phyloP scores from a whole-genome alignment of 2,888 invertebrate species.

The Callosobruchus maculatus region DNA sequence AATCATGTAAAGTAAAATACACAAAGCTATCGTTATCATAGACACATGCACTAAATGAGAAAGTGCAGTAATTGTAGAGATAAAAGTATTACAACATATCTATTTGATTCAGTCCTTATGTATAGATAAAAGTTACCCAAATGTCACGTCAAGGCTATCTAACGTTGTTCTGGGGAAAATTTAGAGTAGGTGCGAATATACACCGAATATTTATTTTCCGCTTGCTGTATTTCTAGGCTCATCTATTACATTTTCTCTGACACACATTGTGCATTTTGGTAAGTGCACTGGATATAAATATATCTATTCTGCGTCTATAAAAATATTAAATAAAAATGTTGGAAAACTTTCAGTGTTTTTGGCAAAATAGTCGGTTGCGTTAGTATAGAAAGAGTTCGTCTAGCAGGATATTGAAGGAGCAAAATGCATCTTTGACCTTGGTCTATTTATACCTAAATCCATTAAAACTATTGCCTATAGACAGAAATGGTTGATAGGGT shows the following conservation, averaged over 20 bases:
- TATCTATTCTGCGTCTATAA: neutral
- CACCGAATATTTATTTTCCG: neutral
- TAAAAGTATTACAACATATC: neutral
- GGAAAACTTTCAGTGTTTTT: neutral
- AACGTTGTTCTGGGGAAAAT: neutral
- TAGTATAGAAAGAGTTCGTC: neutral
- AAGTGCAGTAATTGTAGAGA: neutral
- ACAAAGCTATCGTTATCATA: neutral
- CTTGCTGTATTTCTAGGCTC: neutral
- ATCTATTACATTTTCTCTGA: neutral
- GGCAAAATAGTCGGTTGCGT: neutral
- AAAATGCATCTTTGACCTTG: neutral
- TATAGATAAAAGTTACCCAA: neutral
- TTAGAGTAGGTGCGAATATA: neutral
- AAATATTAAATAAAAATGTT: neutral
- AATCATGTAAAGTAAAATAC: neutral
- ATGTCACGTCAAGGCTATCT: neutral
- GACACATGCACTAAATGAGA: neutral
- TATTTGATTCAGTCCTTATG: neutral
- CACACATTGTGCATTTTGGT: neutral
- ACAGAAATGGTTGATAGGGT: no score
- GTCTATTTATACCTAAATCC: neutral
- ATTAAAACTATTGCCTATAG: no score
- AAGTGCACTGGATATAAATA: neutral
- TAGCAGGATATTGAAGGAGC: neutral